Base-by-base conservation (phyloP, 2,797 vertebrate genomes). In the Acipenser transmontanus region DNA sequence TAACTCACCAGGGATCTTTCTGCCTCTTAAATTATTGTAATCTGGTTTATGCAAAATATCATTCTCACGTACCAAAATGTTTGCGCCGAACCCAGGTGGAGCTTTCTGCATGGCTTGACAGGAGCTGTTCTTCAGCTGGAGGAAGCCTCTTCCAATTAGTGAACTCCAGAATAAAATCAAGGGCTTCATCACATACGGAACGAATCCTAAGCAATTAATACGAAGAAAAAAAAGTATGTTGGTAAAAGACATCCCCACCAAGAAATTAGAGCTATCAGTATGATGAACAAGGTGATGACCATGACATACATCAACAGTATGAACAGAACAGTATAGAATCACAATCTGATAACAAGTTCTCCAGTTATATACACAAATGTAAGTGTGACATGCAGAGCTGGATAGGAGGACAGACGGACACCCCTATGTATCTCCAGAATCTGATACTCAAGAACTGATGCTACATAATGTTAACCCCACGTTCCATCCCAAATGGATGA, bases 121-220 rank as follows among this genome's bases (percentile, higher is more conserved):
- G 70, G 66, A 74, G 71, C 66, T 78, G 72, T 56, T 82, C 77
- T 68, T 82, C 20, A 73, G 64, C 1, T 70, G 64, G 57, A 7
- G 82, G 79, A 73, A 87, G 78, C 65, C 71, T 80, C 71, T 76
- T 86, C 85, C 85, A 87, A 68, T 87, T 82, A 70, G 82, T 82
- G 62, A 87, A 87, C 63, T 85, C 85, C 79, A 87, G 77, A 64
- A 73, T 79, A 61, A 87, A 84, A 71, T 81, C 78, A 64, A 85
- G 78, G 11, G 63, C 60, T 6, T 82, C 78, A 54, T 76, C 71
- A 10, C 57, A 77, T 67, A 76, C 80, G 62, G 76, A 77, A 50
- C 68, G 65, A 72, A 82, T 71, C 84, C 85, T 87, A 60, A 47
- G 66, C 11, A 62, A 67, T 49, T 61, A 51, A 66, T 34, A 65